These are phyloP conservation scores for Lophotriccus pileatus DNA, from an alignment of 2,797 vertebrate species.

Conservation along the genomic window DNA sequence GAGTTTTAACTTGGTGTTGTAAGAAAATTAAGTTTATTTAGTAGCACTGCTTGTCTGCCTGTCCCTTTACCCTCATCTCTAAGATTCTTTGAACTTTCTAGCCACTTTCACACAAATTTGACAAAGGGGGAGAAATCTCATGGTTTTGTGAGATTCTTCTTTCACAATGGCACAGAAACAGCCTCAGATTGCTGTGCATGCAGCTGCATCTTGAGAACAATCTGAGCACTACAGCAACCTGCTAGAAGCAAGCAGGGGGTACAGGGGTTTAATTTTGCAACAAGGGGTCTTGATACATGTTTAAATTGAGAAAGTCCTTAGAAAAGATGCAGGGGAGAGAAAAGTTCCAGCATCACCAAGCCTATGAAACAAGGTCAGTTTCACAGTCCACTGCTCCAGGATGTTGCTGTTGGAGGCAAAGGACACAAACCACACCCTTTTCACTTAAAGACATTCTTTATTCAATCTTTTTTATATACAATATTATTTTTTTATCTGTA, in stretches of 20 bases:
- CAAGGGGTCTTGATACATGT: fast-evolving
- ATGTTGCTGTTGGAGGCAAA: background rate
- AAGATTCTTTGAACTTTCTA: background rate
- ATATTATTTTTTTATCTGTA: constrained; percentile 75
- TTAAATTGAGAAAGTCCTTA: background rate
- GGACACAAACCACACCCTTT: background rate
- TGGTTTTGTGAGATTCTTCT: background rate
- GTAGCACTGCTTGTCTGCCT: background rate
- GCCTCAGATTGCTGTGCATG: background rate
- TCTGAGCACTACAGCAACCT: background rate
- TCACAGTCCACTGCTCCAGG: background rate
- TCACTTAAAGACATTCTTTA: constrained; percentile 81
- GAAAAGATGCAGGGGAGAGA: background rate
- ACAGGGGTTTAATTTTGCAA: background rate
- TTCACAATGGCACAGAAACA: background rate
- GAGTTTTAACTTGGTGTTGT: background rate
- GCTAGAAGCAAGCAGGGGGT: background rate
- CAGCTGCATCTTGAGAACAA: background rate
- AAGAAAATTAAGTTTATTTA: background rate
- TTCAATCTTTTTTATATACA: constrained; percentile 78
- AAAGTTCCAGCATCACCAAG: background rate
- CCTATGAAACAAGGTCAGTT: background rate
- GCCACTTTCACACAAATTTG: background rate
- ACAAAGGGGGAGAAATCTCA: background rate
- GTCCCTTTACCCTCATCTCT: background rate